Evolutionary conservation across 1,140 invertebrate species (phyloP), one percentile per base, ranked within the genome.

Genomic region (Pissodes strobi): DNA sequence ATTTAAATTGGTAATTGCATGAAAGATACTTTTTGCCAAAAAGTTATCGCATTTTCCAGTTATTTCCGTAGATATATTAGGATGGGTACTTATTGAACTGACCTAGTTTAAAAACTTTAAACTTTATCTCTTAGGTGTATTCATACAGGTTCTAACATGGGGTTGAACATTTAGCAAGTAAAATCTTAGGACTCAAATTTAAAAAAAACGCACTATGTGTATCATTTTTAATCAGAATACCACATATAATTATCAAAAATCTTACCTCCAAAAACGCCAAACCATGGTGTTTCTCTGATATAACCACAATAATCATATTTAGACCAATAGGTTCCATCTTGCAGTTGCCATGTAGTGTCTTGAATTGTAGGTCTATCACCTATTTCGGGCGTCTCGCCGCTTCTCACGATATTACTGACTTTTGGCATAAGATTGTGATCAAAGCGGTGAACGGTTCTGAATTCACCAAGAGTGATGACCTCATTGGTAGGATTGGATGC

Each of bases 241-340:
- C n/a, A n/a, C 8, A 13, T 1, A 43, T 12, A 17, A 17, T 43
- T 12, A 43, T 43, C 8, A 8, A 1, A 13, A n/a, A 8, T 12
- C 8, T 17, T 57, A 57, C 58, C 58, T 51, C 45, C 58, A 15
- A 39, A 61, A 23, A 61, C 58, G 17, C 58, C 45, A 22, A 61
- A 23, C 58, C 58, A 61, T 23, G 58, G 58, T 13, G 45, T 61
- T 25, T 61, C 58, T 12, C 58, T 21, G 6, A 51, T 39, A 12
- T 61, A 61, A 15, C 58, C 58, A 27, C 46, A 51, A 38, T 51
- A 25, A 61, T 61, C 58, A 12, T 61, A 61, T 61, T 61, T 61
- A 21, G 45, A 51, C 45, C 30, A 61, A 51, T 61, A 61, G 6
- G n/a, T 51, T 1, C 58, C 58, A 43, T 51, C 58, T 8, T 13